Base-by-base conservation (phyloP, 2,888 invertebrate species). In the Pristionchus exspectatus region DNA sequence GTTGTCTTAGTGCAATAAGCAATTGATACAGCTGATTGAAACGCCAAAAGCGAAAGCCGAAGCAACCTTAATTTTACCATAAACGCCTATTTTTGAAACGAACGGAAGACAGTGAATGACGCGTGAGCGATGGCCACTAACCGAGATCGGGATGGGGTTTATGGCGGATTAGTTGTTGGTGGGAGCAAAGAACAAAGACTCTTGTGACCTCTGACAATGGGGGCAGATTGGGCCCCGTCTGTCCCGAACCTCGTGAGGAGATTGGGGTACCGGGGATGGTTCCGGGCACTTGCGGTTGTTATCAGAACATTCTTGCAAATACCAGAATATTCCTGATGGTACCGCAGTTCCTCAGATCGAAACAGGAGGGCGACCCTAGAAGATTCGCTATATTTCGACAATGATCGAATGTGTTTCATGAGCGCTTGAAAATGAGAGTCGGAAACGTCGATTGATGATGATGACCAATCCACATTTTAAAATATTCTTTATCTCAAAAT, bases 191-290 rank as follows among this genome's bases (percentile, higher is more conserved):
- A 27, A 66, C 66, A 66, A 66, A 66, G 66, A 66, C 66, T n/a
- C 27, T 66, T 66, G 66, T 66, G 66, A 66, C 66, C 66, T 66
- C 66, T 66, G n/a, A 66, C 27, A 66, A 66, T 66, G 24, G 66
- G n/a, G 66, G n/a, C n/a, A 66, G 66, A 66, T 27, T 27, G 24
- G n/a, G 9, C n/a, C 66, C n/a, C 38, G 66, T 27, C 66, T 66
- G 66, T 27, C 66, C 63, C 63, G 24, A 24, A n/a, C 63, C 10
- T 7, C 66, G 14, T 9, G 24, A 66, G 9, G 66, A 7, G 27
- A 66, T 27, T 66, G 27, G 12, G 66, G 66, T 27, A n/a, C 27
- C 16, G 5, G 56, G 0, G 56, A 66, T 27, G 66, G n/a, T n/a
- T 0, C 66, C 66, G 21, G 59, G 59, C 59, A 59, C 21, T 59